These are phyloP conservation scores for Planococcus citri DNA, from an alignment of 1,140 invertebrate species.

Conservation along the genomic window DNA sequence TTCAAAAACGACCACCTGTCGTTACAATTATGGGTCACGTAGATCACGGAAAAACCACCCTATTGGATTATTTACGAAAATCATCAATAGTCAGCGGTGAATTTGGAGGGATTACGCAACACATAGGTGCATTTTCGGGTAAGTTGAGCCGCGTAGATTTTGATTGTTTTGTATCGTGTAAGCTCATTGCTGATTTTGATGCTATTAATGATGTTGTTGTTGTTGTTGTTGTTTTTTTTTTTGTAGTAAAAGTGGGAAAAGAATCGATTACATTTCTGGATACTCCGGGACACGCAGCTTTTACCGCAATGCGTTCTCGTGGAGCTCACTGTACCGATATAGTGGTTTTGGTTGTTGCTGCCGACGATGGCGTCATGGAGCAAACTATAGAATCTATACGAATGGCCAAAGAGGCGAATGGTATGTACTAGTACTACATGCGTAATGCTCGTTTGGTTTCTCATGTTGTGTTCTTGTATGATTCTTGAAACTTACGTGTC, in stretches of 20 bases:
- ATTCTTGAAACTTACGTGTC: no score
- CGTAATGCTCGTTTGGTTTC: no score
- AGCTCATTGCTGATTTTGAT: background rate
- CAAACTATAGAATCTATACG: slow-evolving; percentile 78
- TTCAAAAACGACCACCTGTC: slow-evolving; percentile 66
- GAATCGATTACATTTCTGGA: slow-evolving; percentile 80
- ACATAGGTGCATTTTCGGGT: slow-evolving; percentile 95
- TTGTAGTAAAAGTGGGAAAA: background rate
- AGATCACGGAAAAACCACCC: slow-evolving; percentile 97
- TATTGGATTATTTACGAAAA: slow-evolving; percentile 79
- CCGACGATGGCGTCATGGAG: slow-evolving; percentile 97
- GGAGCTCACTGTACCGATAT: slow-evolving; percentile 90
- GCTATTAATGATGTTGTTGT: background rate
- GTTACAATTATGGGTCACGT: slow-evolving; percentile 99
- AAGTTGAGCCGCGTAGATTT: slow-evolving; percentile 24
- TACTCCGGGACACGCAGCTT: slow-evolving; percentile 99
- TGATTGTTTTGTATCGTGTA: background rate
- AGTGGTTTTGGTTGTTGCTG: slow-evolving; percentile 91
- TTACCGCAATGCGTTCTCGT: slow-evolving; percentile 76
- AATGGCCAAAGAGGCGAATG: slow-evolving; percentile 60
- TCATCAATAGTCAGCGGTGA: slow-evolving; percentile 77
- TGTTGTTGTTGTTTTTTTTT: slow-evolving; percentile 4
- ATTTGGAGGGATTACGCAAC: slow-evolving; percentile 99
- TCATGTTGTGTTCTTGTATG: no score
- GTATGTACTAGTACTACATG: slow-evolving; percentile 28